Evolutionary conservation across 1,140 invertebrate genomes (phyloP).

Genomic region (Bathynomus jamesi): DNA sequence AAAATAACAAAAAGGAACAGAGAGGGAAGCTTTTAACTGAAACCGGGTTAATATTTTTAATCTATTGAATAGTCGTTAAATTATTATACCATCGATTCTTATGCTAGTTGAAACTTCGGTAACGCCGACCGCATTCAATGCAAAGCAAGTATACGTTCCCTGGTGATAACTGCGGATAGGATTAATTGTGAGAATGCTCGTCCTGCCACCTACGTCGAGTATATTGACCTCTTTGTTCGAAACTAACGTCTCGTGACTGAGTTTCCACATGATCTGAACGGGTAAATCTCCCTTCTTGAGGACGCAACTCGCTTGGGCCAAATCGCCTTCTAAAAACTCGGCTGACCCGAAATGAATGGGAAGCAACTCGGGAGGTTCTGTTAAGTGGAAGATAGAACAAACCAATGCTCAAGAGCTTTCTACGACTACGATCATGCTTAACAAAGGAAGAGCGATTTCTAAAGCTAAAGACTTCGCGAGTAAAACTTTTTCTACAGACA

Average conservation of each 20-base stretch:
- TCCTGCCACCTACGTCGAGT: conserved; percentile 39
- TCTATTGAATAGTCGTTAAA: no score
- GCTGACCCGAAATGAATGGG: conserved; percentile 34
- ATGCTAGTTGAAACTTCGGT: conserved; percentile 52
- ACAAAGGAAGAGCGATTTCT: no score
- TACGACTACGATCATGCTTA: neutral
- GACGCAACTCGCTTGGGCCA: conserved; percentile 60
- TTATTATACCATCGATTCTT: conserved; percentile 41
- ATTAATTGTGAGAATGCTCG: conserved; percentile 44
- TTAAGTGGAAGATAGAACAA: conserved; percentile 5
- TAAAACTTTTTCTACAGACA: no score
- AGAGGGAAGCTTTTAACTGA: conserved; percentile 1
- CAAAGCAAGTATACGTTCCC: conserved; percentile 67
- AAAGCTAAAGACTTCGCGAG: no score
- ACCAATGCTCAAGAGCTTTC: neutral
- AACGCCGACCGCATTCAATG: conserved; percentile 57
- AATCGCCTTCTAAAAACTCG: conserved; percentile 46
- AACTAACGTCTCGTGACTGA: conserved; percentile 49
- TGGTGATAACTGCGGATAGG: conserved; percentile 49
- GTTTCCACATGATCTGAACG: conserved; percentile 66
- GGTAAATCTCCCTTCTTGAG: conserved; percentile 75
- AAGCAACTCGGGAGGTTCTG: conserved; percentile 30
- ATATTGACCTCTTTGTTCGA: conserved; percentile 18
- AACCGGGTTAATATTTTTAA: neutral
- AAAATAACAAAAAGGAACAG: conserved; percentile 16